phyloP scores from a whole-genome alignment of 1,140 invertebrate species.

The Drosophila pseudoananassae region DNA sequence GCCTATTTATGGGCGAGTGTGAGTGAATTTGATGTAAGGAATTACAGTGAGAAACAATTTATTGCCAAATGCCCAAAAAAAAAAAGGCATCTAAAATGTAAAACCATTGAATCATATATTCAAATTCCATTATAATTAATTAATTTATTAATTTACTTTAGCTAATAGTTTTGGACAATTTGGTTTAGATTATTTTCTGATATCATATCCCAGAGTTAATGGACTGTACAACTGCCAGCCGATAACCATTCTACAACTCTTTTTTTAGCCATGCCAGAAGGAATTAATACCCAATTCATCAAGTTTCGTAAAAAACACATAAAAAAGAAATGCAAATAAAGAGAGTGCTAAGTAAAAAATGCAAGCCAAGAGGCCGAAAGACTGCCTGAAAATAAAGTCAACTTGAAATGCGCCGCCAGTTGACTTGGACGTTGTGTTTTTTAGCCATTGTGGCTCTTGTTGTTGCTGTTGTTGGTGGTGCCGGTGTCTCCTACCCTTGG shows the following conservation, averaged over 20 bases:
- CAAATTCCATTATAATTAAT: background rate
- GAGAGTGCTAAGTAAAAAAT: constrained; percentile 44
- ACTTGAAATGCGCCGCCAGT: constrained; percentile 78
- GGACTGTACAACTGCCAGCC: constrained; percentile 2
- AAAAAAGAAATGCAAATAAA: constrained; percentile 45
- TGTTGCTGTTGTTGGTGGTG: constrained; percentile 14
- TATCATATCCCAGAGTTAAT: constrained; percentile 2
- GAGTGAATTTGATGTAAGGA: background rate
- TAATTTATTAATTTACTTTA: background rate
- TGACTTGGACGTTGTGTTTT: constrained; percentile 28
- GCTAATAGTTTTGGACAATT: background rate
- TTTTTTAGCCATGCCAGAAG: constrained; percentile 52
- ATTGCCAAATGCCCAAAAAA: constrained; percentile 63
- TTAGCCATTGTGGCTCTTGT: background rate
- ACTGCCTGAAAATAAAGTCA: constrained; percentile 77
- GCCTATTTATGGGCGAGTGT: constrained; percentile 19
- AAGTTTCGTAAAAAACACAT: constrained; percentile 58
- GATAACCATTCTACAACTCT: constrained; percentile 6
- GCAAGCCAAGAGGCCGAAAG: constrained; percentile 41
- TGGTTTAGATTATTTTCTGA: background rate
- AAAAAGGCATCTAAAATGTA: constrained; percentile 14
- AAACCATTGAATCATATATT: background rate
- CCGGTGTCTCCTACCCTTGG: constrained; percentile 71
- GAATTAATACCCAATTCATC: constrained; percentile 81
- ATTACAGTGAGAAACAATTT: constrained; percentile 48